These are phyloP conservation scores for Siderastrea siderea DNA, from an alignment of 92 coral and sea anemone genomes.

Conservation along the genomic window DNA sequence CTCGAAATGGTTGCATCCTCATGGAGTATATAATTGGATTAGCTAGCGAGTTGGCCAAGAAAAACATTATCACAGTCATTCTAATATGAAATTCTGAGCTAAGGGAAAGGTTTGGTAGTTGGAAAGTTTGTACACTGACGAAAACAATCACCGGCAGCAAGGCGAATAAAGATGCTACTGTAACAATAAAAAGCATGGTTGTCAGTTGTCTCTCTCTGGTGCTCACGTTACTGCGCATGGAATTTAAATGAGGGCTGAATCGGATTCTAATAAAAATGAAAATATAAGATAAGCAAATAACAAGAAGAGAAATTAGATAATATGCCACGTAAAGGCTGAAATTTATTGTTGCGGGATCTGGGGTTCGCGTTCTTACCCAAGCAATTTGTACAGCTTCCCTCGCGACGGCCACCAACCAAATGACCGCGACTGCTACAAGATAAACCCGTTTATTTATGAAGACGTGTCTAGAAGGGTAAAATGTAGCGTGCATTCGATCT, in stretches of 20 bases:
- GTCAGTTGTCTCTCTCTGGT: conserved; percentile 8
- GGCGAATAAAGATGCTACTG: background rate
- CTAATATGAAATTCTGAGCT: background rate
- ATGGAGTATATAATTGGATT: conserved; percentile 31
- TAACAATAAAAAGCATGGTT: background rate
- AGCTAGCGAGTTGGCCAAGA: conserved; percentile 20
- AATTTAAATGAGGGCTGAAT: background rate
- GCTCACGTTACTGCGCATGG: background rate
- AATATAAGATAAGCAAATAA: background rate
- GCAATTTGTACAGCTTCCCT: background rate
- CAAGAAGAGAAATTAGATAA: background rate
- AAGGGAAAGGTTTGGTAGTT: too few relatives aligned
- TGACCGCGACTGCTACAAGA: background rate
- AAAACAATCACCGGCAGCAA: background rate
- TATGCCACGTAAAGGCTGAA: background rate
- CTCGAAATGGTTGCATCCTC: background rate
- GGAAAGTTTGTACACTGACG: background rate
- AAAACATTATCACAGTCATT: background rate
- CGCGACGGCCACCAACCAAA: background rate
- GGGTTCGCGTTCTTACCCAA: too few relatives aligned
- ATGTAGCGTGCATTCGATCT: conserved; percentile 7
- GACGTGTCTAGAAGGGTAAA: background rate
- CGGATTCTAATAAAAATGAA: background rate
- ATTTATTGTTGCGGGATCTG: too few relatives aligned
- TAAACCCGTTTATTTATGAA: background rate